A percentile compares a stretch with the other conserved stretches of the same genome.
Evolutionary conservation across 1,140 invertebrate genomes (phyloP).

Genomic region (Cardiocondyla obscurior): DNA sequence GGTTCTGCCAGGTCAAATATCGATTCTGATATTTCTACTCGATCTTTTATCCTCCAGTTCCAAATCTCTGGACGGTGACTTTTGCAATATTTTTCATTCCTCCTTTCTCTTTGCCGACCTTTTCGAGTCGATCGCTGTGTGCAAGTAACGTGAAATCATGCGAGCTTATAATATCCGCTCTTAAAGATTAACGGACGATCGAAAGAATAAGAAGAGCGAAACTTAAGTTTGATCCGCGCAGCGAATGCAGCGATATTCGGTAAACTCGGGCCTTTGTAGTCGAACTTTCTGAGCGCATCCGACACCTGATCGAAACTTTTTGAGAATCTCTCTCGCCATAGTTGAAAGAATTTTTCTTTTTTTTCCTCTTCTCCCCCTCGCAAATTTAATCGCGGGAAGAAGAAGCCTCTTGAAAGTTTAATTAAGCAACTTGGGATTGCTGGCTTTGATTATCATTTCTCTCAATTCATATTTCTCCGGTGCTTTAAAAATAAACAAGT

Average conservation of each 20-base stretch:
- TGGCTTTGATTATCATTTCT: conserved; percentile 18
- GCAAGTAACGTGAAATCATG: not conserved
- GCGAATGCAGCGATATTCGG: not conserved
- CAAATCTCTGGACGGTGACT: conserved; percentile 2
- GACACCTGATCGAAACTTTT: conserved; percentile 25
- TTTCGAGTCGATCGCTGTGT: not conserved
- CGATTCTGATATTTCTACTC: conserved; percentile 76
- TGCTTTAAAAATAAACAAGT: not conserved
- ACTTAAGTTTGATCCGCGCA: not conserved
- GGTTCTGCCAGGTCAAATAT: conserved; percentile 77
- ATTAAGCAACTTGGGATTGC: conserved; percentile 58
- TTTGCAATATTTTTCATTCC: not conserved
- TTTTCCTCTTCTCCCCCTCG: too few species aligned
- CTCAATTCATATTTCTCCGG: not conserved
- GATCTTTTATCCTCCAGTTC: conserved; percentile 62
- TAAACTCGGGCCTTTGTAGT: conserved; percentile 18
- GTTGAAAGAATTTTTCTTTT: conserved; percentile 40
- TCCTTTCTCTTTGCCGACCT: conserved; percentile 2
- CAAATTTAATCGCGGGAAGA: conserved; percentile 55
- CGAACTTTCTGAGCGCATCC: conserved; percentile 40
- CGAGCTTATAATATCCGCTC: not conserved
- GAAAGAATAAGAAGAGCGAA: not conserved
- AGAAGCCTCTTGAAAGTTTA: conserved; percentile 63
- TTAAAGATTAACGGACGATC: conserved; percentile 14
- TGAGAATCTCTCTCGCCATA: conserved; percentile 17